Conservation (phyloP, 1,140 invertebrate genomes). For the Condylostylus longicornis region DNA sequence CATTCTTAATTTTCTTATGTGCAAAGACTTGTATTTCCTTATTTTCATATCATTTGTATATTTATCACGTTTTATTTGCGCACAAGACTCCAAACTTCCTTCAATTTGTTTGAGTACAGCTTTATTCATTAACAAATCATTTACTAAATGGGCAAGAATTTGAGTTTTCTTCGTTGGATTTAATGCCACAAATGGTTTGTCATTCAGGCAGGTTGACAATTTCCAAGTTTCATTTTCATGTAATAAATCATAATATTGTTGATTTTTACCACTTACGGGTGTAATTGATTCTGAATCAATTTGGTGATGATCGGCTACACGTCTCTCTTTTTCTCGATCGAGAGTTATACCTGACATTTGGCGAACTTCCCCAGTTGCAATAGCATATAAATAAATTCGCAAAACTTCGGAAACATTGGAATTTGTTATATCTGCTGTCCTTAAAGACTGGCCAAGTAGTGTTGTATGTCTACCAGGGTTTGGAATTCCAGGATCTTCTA, state of each 20-base stretch:
- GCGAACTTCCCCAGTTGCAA: conserved; percentile 71
- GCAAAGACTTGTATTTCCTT: conserved; percentile 60
- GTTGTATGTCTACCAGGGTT: conserved; percentile 76
- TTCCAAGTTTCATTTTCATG: conserved; percentile 60
- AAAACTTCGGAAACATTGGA: conserved; percentile 84
- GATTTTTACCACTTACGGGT: conserved; percentile 50
- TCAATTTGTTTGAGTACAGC: conserved; percentile 69
- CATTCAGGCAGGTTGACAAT: conserved; percentile 50
- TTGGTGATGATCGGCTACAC: conserved; percentile 64
- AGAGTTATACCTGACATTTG: conserved; percentile 58
- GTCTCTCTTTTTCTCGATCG: conserved; percentile 58
- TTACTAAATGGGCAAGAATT: conserved; percentile 79
- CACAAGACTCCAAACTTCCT: conserved; percentile 54
- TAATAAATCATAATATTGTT: conserved; percentile 57
- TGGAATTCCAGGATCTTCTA: conserved; percentile 87
- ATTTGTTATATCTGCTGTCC: conserved; percentile 82
- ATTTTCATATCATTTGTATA: conserved; percentile 77
- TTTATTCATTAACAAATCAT: conserved; percentile 86
- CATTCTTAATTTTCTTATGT: conserved; percentile 56
- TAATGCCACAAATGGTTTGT: conserved; percentile 71
- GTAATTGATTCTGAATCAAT: conserved; percentile 44
- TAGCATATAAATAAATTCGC: conserved; percentile 74
- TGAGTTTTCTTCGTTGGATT: conserved; percentile 74
- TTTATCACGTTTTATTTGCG: conserved; percentile 59
- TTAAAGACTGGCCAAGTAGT: conserved; percentile 72